These are phyloP conservation scores for Argyrosomus regius DNA, from an alignment of 2,797 vertebrate genomes.

Conservation along the genomic window DNA sequence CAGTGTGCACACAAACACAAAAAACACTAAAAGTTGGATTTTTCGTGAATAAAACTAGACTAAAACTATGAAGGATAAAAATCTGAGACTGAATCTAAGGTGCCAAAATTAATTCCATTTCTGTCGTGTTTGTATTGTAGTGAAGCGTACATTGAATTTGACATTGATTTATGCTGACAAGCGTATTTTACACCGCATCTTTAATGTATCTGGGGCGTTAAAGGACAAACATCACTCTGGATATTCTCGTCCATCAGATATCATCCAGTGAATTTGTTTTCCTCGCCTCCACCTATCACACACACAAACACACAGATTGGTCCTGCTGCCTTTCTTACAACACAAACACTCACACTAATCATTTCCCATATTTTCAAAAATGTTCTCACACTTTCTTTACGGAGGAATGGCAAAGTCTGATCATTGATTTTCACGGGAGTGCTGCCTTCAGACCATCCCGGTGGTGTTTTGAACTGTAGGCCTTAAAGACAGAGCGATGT, in stretches of 20 bases:
- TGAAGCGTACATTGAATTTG: constrained; percentile 26
- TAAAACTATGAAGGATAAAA: too few species aligned
- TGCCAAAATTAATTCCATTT: too few species aligned
- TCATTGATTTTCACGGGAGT: constrained; percentile 47
- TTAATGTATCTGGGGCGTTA: constrained; percentile 57
- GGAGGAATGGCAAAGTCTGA: constrained; percentile 25
- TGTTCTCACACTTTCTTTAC: constrained; percentile 36
- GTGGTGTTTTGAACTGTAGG: constrained; percentile 45
- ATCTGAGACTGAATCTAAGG: too few species aligned
- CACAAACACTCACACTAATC: constrained; percentile 40
- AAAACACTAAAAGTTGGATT: too few species aligned
- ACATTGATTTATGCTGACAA: constrained; percentile 67
- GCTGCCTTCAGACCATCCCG: constrained; percentile 47
- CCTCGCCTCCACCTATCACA: constrained; percentile 5
- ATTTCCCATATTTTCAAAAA: constrained; percentile 1
- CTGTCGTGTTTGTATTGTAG: constrained; percentile 26
- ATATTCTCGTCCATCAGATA: constrained; percentile 40
- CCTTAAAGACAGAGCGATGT: constrained; percentile 50
- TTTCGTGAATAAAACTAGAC: too few species aligned
- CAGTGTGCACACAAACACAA: too few species aligned
- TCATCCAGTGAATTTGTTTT: constrained; percentile 40
- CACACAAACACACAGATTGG: constrained; percentile 7
- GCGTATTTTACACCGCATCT: constrained; percentile 55
- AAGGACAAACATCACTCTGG: constrained; percentile 62
- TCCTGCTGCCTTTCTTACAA: constrained; percentile 25